These are phyloP conservation scores for Drosophila pandora DNA, from an alignment of 1,140 invertebrate genomes.

Conservation along the genomic window DNA sequence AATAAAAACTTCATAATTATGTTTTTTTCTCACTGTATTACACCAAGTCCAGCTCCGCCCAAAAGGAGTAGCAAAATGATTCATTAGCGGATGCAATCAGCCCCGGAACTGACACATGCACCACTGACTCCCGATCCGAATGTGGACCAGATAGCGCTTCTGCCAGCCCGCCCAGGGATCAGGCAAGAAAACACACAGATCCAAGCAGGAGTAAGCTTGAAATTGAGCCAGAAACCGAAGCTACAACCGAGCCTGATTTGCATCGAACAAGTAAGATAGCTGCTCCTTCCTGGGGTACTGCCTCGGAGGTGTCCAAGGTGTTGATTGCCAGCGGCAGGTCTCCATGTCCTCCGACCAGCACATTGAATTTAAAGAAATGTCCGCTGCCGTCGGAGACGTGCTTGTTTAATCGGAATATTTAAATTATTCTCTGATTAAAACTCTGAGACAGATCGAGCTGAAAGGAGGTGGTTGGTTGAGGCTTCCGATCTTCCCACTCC, in stretches of 20 bases:
- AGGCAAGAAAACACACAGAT: not conserved
- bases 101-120: conserved; percentile 72
- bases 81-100: conserved; percentile 77
- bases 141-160: conserved; percentile 34
- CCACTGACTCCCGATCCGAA: conserved; percentile 12
- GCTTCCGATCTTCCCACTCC: conserved; percentile 3
- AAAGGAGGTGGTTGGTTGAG: conserved; percentile 5
- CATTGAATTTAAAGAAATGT: conserved; percentile 81
- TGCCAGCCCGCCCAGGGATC: conserved; percentile 41
- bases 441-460: conserved; percentile 45
- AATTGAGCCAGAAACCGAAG: conserved; percentile 17
- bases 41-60: conserved; percentile 30
- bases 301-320: conserved; percentile 57
- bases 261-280: conserved; percentile 71
- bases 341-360: conserved; percentile 17
- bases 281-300: conserved; percentile 5
- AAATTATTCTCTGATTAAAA: conserved; percentile 81
- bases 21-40: not conserved
- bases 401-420: conserved; percentile 81
- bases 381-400: conserved; percentile 40
- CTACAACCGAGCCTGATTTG: conserved; percentile 56
- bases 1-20: not conserved
- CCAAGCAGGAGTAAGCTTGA: conserved; percentile 1
- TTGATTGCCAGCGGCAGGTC: conserved; percentile 69
- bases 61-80: conserved; percentile 62